Conservation (phyloP, 2,888 invertebrate species). For the Craniophora ligustri region DNA sequence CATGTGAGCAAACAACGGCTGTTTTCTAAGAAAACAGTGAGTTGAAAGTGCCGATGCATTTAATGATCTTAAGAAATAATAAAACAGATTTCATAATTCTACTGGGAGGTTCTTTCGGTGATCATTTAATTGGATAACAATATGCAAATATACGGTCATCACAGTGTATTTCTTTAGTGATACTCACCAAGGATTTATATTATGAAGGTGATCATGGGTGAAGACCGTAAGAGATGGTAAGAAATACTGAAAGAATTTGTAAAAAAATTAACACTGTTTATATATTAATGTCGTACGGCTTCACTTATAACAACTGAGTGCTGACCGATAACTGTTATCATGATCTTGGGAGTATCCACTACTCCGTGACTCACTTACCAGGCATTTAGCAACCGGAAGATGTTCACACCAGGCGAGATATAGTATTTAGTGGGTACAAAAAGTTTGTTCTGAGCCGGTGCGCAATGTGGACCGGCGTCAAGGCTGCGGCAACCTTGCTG, state of each 20-base stretch:
- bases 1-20: constrained; percentile 38
- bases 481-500: constrained; percentile 86
- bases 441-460: constrained; percentile 80
- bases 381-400: constrained; percentile 64
- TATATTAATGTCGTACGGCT: constrained; percentile 2
- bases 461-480: constrained; percentile 85
- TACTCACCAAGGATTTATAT: neutral
- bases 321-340: constrained; percentile 36
- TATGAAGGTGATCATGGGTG: neutral
- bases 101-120: constrained; percentile 7
- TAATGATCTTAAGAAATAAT: constrained; percentile 25
- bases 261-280: neutral
- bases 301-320: constrained; percentile 13
- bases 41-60: constrained; percentile 19
- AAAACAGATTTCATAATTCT: constrained; percentile 24
- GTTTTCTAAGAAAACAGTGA: constrained; percentile 21
- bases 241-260: constrained; percentile 1
- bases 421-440: constrained; percentile 77
- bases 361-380: constrained; percentile 47
- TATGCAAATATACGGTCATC: constrained; percentile 15
- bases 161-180: constrained; percentile 31
- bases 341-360: constrained; percentile 12
- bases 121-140: constrained; percentile 7
- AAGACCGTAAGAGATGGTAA: neutral
- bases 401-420: constrained; percentile 59